These are phyloP conservation scores for Tympanoctomys barrerae DNA, from an alignment of 2,797 vertebrate genomes.

Conservation along the genomic window DNA sequence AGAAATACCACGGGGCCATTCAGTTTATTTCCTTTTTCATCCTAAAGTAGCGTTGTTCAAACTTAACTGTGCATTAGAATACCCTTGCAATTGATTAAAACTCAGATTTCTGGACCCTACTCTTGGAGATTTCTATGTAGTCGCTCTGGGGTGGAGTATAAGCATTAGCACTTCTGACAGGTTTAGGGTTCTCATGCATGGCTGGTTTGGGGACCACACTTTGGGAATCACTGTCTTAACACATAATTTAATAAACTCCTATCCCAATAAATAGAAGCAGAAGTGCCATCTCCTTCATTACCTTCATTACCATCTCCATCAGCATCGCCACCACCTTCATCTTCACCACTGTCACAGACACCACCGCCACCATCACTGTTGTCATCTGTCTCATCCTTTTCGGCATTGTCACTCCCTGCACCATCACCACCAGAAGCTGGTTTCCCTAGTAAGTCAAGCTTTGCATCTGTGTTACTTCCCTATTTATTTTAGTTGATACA, in stretches of 20 bases:
- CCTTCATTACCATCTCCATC: not conserved
- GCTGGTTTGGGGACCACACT: not conserved
- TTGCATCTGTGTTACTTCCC: not conserved
- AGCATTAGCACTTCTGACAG: not conserved
- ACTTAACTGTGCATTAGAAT: not conserved
- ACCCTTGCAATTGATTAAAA: not conserved
- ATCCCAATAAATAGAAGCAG: conserved; percentile 46
- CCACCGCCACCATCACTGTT: fast-evolving
- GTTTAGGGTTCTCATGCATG: not conserved
- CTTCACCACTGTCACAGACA: fast-evolving
- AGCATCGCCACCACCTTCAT: too few relatives aligned
- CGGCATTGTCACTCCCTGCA: fast-evolving
- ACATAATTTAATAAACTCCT: not conserved
- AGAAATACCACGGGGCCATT: not conserved
- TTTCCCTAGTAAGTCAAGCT: conserved; percentile 39
- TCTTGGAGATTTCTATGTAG: not conserved
- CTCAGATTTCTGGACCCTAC: not conserved
- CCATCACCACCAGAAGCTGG: not conserved
- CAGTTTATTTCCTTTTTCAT: not conserved
- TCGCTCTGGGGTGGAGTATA: not conserved
- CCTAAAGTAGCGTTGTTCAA: not conserved
- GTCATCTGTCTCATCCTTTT: fast-evolving
- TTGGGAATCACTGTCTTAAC: not conserved
- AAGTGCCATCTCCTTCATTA: not conserved
- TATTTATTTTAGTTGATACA: not conserved